These are phyloP conservation scores for Todus mexicanus DNA, from an alignment of 2,797 vertebrate genomes.

Conservation along the genomic window DNA sequence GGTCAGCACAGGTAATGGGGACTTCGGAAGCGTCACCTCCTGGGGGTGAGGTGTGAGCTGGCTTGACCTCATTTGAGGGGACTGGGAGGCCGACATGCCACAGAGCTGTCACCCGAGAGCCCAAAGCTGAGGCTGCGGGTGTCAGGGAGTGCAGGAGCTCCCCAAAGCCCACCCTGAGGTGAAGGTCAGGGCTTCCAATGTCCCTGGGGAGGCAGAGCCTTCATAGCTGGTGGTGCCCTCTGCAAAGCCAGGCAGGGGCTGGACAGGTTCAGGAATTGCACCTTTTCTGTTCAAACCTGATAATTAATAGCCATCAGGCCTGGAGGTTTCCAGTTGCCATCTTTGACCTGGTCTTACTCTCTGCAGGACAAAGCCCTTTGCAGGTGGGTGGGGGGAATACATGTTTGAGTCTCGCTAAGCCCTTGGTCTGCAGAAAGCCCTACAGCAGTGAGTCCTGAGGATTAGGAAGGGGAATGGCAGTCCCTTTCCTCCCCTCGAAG, in stretches of 20 bases:
- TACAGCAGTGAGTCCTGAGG: rapidly evolving
- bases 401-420: not conserved
- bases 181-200: not conserved
- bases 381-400: rapidly evolving
- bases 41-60: not conserved
- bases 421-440: not conserved
- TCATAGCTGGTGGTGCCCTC: not conserved
- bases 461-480: not conserved
- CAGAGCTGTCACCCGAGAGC: rapidly evolving
- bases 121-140: not conserved
- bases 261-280: not conserved
- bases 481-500: not conserved
- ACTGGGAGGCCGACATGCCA: not conserved
- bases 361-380: not conserved
- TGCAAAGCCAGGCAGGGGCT: not conserved
- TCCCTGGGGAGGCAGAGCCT: not conserved
- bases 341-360: not conserved
- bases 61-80: not conserved
- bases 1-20: not conserved
- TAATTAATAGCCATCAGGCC: not conserved
- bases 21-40: not conserved
- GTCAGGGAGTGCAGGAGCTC: not conserved
- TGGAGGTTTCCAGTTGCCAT: not conserved
- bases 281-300: not conserved
- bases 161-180: not conserved